Base-by-base conservation (phyloP, 2,888 invertebrate genomes). In the Pterostichus niger region DNA sequence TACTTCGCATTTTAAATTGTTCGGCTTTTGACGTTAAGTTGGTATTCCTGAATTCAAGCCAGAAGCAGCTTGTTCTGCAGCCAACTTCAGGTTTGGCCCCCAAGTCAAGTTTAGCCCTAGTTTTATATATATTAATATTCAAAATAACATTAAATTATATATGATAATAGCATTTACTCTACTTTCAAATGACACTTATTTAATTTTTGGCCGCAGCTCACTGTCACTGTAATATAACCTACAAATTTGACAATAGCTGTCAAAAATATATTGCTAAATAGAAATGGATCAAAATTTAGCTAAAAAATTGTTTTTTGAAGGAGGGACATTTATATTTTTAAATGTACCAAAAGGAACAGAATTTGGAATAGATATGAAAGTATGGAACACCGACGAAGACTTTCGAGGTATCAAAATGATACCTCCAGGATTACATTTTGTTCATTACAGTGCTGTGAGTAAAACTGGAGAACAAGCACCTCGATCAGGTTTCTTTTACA, bases 371-470 rank as follows among this genome's bases (percentile, higher is more conserved):
- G 99, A 99, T 90, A 92, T 96, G 88, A 95, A 95, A 88, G 93
- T 94, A 0, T 99, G 98, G 96, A 95, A 94, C 85, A 96, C 97
- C 0, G 98, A 96, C 2, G 95, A 96, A 83, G 96, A 96, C 88
- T 99, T 99, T 89, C 93, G 94, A 87, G 99, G 99, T 0, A 94
- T 99, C 35, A 99, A 99, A 92, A 98, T 99, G 98, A 99, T 99
- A 86, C 99, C 99, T 0, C 97, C 98, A 0, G 99, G 99, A 6
- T 91, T 98, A 79, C 99, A 99, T 90, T 98, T 96, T 88, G 92
- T 99, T 13, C 97, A 97, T 91, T 98, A 96, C 88, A 96, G 96
- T 91, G 93, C 92, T 85, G 91, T 92, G 11, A 93, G 93, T 87
- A 90, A 91, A 85, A 92, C 92, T 76, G 93, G 93, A 0, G 94